Conservation (phyloP, 2,113 vertebrate genomes). For the Ceyx melanurus region DNA sequence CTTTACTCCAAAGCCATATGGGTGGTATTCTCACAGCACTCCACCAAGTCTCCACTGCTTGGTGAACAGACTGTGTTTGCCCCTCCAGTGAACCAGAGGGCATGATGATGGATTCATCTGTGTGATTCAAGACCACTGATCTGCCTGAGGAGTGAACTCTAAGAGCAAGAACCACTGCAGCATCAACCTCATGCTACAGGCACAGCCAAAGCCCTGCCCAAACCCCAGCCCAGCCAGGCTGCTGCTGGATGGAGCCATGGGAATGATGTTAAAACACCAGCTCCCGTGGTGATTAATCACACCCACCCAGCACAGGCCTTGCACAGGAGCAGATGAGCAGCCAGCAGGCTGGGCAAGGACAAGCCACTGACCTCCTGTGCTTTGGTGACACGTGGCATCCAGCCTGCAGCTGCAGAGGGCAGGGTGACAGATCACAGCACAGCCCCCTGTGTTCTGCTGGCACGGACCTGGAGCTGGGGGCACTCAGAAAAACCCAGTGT, state of each 20-base stretch:
- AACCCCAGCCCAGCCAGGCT: too few species aligned
- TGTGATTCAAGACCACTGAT: not conserved
- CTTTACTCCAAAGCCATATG: not conserved
- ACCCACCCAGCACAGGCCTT: not conserved
- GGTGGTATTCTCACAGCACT: not conserved
- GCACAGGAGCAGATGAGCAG: not conserved
- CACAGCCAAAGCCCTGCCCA: too few species aligned
- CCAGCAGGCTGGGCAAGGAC: not conserved
- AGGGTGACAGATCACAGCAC: fast-evolving
- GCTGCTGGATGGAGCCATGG: not conserved
- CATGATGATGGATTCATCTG: not conserved
- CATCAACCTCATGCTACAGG: fast-evolving
- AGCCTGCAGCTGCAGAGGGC: not conserved
- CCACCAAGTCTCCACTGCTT: not conserved
- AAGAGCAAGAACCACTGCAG: not conserved
- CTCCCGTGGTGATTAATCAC: not conserved
- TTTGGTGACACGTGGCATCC: not conserved
- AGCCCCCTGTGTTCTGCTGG: not conserved
- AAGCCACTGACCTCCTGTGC: not conserved
- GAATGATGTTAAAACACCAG: not conserved
- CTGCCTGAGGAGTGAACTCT: not conserved
- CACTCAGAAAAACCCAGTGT: not conserved
- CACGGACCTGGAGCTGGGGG: not conserved
- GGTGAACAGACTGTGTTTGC: not conserved
- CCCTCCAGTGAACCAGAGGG: not conserved